A percentile compares a stretch with the other conserved stretches of the same genome.
Evolutionary conservation across 2,888 invertebrate genomes (phyloP).

Genomic region (Autographa pulchrina): DNA sequence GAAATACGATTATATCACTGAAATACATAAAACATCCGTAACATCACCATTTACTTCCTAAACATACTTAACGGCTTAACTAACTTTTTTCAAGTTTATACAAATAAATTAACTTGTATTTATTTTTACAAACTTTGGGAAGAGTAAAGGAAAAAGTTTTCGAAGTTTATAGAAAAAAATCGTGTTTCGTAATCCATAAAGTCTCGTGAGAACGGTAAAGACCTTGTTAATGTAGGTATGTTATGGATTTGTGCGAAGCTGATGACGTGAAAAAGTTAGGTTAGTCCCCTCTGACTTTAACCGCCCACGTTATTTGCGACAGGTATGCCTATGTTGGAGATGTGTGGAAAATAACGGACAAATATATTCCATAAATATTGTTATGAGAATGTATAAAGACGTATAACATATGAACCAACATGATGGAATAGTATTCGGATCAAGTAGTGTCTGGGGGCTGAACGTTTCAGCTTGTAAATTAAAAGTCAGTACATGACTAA

Average conservation of each 20-base stretch:
- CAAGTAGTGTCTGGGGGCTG: neutral
- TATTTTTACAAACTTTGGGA: neutral
- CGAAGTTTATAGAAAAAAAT: too few species aligned
- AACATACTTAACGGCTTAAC: neutral
- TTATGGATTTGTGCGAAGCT: conserved; percentile 9
- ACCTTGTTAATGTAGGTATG: conserved; percentile 16
- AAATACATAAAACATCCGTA: neutral
- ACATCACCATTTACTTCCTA: neutral
- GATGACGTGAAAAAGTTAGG: conserved; percentile 6
- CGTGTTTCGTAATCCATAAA: neutral
- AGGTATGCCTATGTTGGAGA: conserved; percentile 8
- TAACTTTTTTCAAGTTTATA: too few species aligned
- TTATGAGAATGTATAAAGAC: too few species aligned
- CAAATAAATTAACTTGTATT: too few species aligned
- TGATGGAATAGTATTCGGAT: neutral
- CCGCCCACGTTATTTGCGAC: conserved; percentile 1
- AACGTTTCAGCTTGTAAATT: too few species aligned
- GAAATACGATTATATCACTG: neutral
- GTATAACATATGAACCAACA: too few species aligned
- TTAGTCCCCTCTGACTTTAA: conserved; percentile 17
- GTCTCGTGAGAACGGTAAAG: neutral
- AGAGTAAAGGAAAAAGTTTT: too few species aligned
- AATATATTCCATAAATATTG: neutral
- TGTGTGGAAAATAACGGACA: neutral
- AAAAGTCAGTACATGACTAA: too few species aligned